Evolutionary conservation across 2,113 vertebrate genomes (phyloP), one percentile per base, ranked within the genome.

Genomic region (Catagonus wagneri): DNA sequence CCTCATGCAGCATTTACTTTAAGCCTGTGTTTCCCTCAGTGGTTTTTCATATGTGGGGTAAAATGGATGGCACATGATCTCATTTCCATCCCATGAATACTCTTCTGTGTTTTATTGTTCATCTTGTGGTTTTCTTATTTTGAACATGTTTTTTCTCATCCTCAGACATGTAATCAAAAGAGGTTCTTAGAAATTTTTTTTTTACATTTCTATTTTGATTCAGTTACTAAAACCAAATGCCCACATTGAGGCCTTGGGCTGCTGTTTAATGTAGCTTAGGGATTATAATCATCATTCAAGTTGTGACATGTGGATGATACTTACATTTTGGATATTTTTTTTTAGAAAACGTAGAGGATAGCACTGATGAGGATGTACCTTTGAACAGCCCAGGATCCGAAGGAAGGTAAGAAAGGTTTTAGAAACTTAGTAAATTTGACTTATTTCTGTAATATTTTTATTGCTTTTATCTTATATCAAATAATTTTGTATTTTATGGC

Each of bases 341-440:
- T 98, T 66, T 89, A 99, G 99, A 99, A 95, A 99, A 99, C 54
- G 97, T 98, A 97, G 99, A 99, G 84, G 99, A 99, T 72, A 99
- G 99, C 98, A 99, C 99, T 91, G 99, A 99, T 96, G 99, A 99
- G n/a, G 99, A 99, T 68, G 99, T 99, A 76, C 99, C 99, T 13
- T 98, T 99, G 50, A 98, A 98, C 50, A 99, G 99, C 92, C 99
- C 99, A 2, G 99, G 99, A 44, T 96, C 99, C 25, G 99, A 99
- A 97, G 99, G 99, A 96, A 99, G 99, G 99, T 99, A 98, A 98
- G 98, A 79, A 74, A 44, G 84, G 9, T 74, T 61, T 14, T 74
- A 50, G 69, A 89, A 90, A 88, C 4, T 60, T 16, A 27, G 44
- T 56, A 27, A 14, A 61, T 75, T 72, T 76, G 69, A 89, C 20